Base-by-base conservation (phyloP, 2,888 invertebrate species). In the Drymonia ruficornis region DNA sequence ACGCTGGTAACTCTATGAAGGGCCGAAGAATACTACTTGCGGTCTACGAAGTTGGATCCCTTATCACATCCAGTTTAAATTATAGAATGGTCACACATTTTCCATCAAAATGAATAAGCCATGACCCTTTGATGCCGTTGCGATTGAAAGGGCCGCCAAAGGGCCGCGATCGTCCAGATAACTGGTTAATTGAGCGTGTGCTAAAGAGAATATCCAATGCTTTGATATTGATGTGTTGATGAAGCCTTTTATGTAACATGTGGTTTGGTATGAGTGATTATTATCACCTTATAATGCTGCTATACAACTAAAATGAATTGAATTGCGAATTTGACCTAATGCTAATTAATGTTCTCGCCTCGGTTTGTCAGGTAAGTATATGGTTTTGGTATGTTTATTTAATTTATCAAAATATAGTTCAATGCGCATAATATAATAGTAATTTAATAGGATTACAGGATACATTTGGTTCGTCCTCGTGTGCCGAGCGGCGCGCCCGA, bases 101-200 rank as follows among this genome's bases (percentile, higher is more conserved):
- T 82, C 81, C 81, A 80, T 80, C 80, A 75, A 81, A 83, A 87
- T 84, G 84, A 81, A 83, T 83, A 81, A 83, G 79, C 82, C 72
- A 83, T 79, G 75, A 74, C 74, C 80, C 89, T 89, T 89, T 89
- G 88, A 90, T 88, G 83, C 75, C 71, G 15, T 18, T 13, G 12
- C 45, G 15, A 45, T n/a, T 45, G 45, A 45, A 45, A 45, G 19
- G n/a, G n/a, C 18, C 28, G 28, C 45, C 13, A 28, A 28, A 28
- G 45, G 28, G 72, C 73, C 73, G 59, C 57, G 65, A 67, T 75
- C 76, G 82, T 80, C 74, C 73, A 72, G 85, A 85, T 84, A 82
- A 76, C 75, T 70, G 70, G 63, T 71, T 86, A 89, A 91, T 88
- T 85, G 85, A 79, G 74, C 85, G 74, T 81, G 77, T 67, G 75